phyloP scores from a whole-genome alignment of 1,140 invertebrate species.

The Bombus balteatus region DNA sequence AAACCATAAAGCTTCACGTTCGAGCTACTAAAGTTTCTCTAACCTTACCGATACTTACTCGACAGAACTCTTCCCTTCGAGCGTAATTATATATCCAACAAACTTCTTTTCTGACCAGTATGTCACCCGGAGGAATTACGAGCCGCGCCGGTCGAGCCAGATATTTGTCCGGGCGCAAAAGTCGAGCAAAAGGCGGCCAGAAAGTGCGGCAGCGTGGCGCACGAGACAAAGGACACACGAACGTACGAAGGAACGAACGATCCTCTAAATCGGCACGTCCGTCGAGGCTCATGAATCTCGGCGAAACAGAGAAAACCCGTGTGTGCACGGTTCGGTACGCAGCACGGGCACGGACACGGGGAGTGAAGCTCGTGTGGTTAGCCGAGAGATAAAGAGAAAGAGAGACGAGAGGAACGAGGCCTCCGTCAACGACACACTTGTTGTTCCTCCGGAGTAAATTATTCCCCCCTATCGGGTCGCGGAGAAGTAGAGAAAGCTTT shows the following conservation, averaged over 20 bases:
- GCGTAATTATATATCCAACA: neutral
- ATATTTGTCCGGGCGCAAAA: slow-evolving; percentile 33
- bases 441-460: slow-evolving; percentile 57
- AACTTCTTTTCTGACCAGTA: neutral
- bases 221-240: slow-evolving; percentile 62
- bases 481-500: slow-evolving; percentile 61
- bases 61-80: neutral
- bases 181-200: slow-evolving; percentile 14
- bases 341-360: slow-evolving; percentile 8
- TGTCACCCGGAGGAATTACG: slow-evolving; percentile 24
- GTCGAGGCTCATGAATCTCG: slow-evolving; percentile 69
- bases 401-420: neutral
- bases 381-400: neutral
- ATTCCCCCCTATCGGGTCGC: slow-evolving; percentile 44
- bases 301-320: slow-evolving; percentile 52
- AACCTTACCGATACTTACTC: neutral
- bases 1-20: too few relatives aligned
- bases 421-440: slow-evolving; percentile 66
- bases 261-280: slow-evolving; percentile 67
- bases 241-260: slow-evolving; percentile 33
- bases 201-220: slow-evolving; percentile 25
- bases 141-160: neutral
- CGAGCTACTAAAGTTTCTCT: neutral
- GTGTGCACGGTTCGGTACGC: slow-evolving; percentile 59
- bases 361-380: slow-evolving; percentile 2